phyloP scores from a whole-genome alignment of 2,888 invertebrate genomes.

The Lepeophtheirus nordmannii region DNA sequence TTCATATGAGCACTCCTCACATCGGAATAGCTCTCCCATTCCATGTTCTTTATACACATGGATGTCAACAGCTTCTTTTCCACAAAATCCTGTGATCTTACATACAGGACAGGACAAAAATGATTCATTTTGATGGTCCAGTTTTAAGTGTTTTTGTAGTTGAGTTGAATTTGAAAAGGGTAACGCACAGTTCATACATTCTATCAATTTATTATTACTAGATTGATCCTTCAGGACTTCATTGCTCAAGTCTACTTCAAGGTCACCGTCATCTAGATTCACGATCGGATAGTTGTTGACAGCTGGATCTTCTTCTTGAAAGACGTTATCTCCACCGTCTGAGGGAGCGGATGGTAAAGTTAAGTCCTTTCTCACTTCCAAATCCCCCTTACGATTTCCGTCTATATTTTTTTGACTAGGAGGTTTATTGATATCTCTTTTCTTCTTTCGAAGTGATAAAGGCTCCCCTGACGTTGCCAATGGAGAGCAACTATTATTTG shows the following conservation, averaged over 20 bases:
- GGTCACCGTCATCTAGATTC: slow-evolving; percentile 3
- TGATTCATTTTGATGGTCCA: background rate
- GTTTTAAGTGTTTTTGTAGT: background rate
- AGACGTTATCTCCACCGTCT: slow-evolving; percentile 16
- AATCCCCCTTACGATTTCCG: slow-evolving; percentile 1
- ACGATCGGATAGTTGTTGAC: background rate
- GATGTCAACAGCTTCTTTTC: slow-evolving; percentile 22
- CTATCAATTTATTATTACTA: background rate
- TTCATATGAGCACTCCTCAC: slow-evolving; percentile 24
- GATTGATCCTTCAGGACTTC: background rate
- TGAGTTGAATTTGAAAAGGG: slow-evolving; percentile 1
- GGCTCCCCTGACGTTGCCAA: background rate
- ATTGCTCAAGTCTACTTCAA: background rate
- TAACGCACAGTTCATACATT: background rate
- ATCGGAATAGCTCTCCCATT: slow-evolving; percentile 24
- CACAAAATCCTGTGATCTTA: slow-evolving; percentile 1
- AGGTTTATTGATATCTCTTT: background rate
- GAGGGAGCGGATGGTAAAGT: slow-evolving; percentile 18
- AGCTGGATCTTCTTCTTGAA: slow-evolving; percentile 16
- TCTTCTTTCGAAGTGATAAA: background rate
- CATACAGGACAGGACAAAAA: slow-evolving; percentile 17
- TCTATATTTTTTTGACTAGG: background rate
- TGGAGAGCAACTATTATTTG: background rate
- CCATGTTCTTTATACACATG: slow-evolving; percentile 25
- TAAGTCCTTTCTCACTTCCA: slow-evolving; percentile 23